Evolutionary conservation across 2,888 invertebrate genomes (phyloP).

Genomic region (Harpalus rufipes): DNA sequence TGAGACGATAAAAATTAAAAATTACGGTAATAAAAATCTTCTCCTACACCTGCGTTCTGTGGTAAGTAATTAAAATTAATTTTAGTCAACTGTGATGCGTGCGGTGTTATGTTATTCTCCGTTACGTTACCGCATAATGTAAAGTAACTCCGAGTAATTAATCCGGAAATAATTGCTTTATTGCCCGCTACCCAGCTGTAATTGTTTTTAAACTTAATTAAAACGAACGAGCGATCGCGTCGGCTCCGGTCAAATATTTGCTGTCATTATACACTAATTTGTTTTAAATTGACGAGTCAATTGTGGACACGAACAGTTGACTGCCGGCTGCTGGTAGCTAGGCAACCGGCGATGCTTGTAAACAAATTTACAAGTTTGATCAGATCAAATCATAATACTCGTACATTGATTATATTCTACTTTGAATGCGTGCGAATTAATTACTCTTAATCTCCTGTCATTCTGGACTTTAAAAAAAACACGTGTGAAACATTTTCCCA

Average conservation of each 20-base stretch:
- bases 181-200: slow-evolving; percentile 35
- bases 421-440: slow-evolving; percentile 6
- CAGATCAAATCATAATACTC: slow-evolving; percentile 12
- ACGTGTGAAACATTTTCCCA: not conserved
- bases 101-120: too few species aligned
- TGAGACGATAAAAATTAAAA: slow-evolving; percentile 30
- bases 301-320: slow-evolving; percentile 49
- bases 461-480: not conserved
- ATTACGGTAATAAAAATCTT: slow-evolving; percentile 37
- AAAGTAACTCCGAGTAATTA: slow-evolving; percentile 58
- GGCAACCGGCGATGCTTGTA: not conserved
- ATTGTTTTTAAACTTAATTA: slow-evolving; percentile 58
- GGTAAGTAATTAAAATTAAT: slow-evolving; percentile 51
- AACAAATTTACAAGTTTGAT: slow-evolving; percentile 41
- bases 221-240: slow-evolving; percentile 49
- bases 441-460: slow-evolving; percentile 5
- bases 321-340: not conserved
- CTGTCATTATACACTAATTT: slow-evolving; percentile 55
- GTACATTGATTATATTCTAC: slow-evolving; percentile 7
- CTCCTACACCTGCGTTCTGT: slow-evolving; percentile 29
- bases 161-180: slow-evolving; percentile 56
- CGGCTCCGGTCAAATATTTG: slow-evolving; percentile 25
- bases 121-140: slow-evolving; percentile 16
- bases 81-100: slow-evolving; percentile 22
- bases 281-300: slow-evolving; percentile 51